Evolutionary conservation across 2,113 vertebrate species (phyloP), one percentile per base, ranked within the genome.

Genomic region (Cebus imitator): DNA sequence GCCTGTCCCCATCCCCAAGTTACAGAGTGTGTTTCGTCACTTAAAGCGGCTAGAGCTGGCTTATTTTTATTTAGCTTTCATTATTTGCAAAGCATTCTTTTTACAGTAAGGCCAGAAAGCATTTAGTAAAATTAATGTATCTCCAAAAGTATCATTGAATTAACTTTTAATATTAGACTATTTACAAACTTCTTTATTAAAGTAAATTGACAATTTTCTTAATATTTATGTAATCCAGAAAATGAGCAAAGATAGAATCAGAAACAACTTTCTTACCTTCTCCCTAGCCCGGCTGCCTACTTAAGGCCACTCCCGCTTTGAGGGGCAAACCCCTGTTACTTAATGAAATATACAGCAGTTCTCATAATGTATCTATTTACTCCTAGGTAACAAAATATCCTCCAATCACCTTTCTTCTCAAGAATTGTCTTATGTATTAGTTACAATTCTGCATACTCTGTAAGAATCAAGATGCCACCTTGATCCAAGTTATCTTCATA

Each of bases 41-140:
- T 89, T 76, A 95, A 95, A 85, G 55, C 5, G 30, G 25, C 55
- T 94, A 72, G 23, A 75, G 87, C 10, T 11, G 32, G 86, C 78
- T 76, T 91, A 68, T 80, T 83, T 96, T 86, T 45, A 94, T 57
- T 96, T 52, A 55, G 66, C n/a, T 85, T 92, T 87, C 40, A 66
- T 83, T 66, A 32, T 88, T 93, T 90, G 93, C 45, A 85, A 90
- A 90, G 75, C 18, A 40, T 95, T 93, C 23, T 70, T 70, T 93
- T 93, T 50, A 81, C 16, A 72, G 75, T 72, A 87, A 82, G 88
- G 37, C 50, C 80, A 64, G 58, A 88, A 94, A 21, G 8, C 61
- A 90, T 75, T 84, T 27, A 32, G 52, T 80, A 32, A 13, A 90
- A 84, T 58, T 91, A 64, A 58, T 78, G 0, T 80, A 76, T 83